Evolutionary conservation across 30 jellyfish, hydroid and myxozoan genomes (phyloP), one percentile per base, ranked within the genome.

Genomic region (Aurelia sp.): DNA sequence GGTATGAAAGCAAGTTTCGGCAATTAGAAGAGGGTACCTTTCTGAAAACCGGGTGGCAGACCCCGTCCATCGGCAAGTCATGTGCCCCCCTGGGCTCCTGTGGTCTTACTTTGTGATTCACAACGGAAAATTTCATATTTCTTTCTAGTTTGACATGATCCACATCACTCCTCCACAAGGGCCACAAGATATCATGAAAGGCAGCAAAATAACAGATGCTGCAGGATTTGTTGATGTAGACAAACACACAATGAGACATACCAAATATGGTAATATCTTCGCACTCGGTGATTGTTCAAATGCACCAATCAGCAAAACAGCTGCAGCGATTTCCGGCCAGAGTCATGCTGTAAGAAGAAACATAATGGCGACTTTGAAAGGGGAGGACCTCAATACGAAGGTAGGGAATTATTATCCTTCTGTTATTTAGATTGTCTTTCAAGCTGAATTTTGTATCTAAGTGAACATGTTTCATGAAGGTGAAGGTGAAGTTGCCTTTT

Each of bases 121-220:
- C n/a, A n/a, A n/a, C n/a, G n/a, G n/a, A n/a, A n/a, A n/a, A n/a
- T n/a, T n/a, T n/a, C 13, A 62, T 57, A n/a, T n/a, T 4, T 18
- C 20, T 13, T 78, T 78, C 30, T 11, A 93, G 98, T 93, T 89
- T 68, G 94, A 81, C 73, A 89, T 93, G 96, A 93, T 93, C 50
- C 98, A 93, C 73, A 97, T 93, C 70, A 93, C 98, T 20, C 98
- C 98, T 23, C 98, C 98, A 23, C 93, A 89, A 94, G 97, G 98
- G 13, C 98, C 98, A n/a, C 68, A 69, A 16, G 91, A 73, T 47
- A 95, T 66, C 62, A 62, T 93, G 67, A 88, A 88, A 35, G 31
- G 52, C 74, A 87, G 96, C 73, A 55, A 82, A 17, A 37, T 93
- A 6, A 87, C 81, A 8, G 98, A 93, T 62, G 93, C 97, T 11